Base-by-base conservation (phyloP, 2,888 invertebrate species). In the Aplocera efformata region DNA sequence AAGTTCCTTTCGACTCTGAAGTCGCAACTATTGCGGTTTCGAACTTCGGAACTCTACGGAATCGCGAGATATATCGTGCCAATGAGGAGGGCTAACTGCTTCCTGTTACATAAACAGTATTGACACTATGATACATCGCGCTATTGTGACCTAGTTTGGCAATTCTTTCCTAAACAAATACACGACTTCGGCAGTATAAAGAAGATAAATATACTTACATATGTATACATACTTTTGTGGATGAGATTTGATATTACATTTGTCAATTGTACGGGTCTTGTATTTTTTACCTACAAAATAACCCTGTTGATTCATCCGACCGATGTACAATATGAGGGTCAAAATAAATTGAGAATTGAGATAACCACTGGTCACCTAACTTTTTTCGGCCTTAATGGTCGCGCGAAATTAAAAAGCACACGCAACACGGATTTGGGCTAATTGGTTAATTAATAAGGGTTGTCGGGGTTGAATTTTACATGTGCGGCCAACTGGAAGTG, bases 361-460 rank as follows among this genome's bases (percentile, higher is more conserved):
- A 63, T 55, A 66, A 72, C 67, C 71, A 70, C 43, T 59, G 58
- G 67, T 67, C 48, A 42, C 57, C 51, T 52, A 55, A 68, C 64
- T 63, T 75, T 76, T 78, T 75, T 72, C 67, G 53, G 45, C 42
- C 65, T 70, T 68, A 75, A 72, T 64, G 71, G 63, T 57, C 58
- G 65, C 56, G 60, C 58, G 59, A 77, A 80, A 81, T 83, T 77
- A 80, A 80, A 83, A 79, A 72, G 74, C 63, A 68, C 72, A 68
- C 68, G 72, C 63, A 69, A 64, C 62, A 64, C 61, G 73, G 76
- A 75, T 83, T 77, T 67, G 62, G 72, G 65, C 70, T 83, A 85
- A 86, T 85, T 85, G 82, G 73, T 79, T 85, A 85, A 86, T 85
- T 83, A 85, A 84, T 84, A 83, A 82, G 75, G 73, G 58, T 60